Base-by-base conservation (phyloP, 1,140 invertebrate species). In the Phortica variegata region DNA sequence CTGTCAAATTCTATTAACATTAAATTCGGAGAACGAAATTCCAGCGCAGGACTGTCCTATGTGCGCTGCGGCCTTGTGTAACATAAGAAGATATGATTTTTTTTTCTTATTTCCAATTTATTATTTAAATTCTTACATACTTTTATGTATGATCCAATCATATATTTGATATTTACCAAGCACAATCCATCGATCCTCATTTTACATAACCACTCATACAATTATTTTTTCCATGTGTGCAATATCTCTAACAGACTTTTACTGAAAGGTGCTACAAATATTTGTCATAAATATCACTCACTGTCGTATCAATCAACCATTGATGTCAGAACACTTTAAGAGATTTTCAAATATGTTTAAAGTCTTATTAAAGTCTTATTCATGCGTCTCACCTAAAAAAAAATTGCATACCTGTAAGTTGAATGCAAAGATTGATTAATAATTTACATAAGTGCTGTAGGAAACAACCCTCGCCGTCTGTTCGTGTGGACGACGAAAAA, bases 341-440 rank as follows among this genome's bases (percentile, higher is more conserved):
- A n/a, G n/a, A n/a, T n/a, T n/a, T n/a, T n/a, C n/a, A n/a, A n/a
- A n/a, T n/a, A n/a, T n/a, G n/a, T n/a, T n/a, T n/a, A n/a, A n/a
- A n/a, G n/a, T n/a, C n/a, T n/a, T n/a, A n/a, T n/a, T n/a, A n/a
- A n/a, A n/a, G n/a, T n/a, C n/a, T n/a, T n/a, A n/a, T n/a, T n/a
- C n/a, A n/a, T n/a, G n/a, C n/a, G n/a, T n/a, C n/a, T n/a, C n/a
- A n/a, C n/a, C n/a, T n/a, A n/a, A n/a, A n/a, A n/a, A n/a, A n/a
- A n/a, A n/a, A n/a, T n/a, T 29, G 6, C 26, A 29, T 12, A 7
- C 26, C 26, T 29, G 6, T 29, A 21, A 5, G 31, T 45, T 49
- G 29, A 12, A 54, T 57, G 47, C 43, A 43, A 54, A 57, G 54
- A 43, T 52, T 43, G 39, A n/a, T 38, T 42, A 26, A 33, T 10